A percentile compares a stretch with the other conserved stretches of the same genome.
These are phyloP conservation scores for Pilophorus perplexus DNA, from an alignment of 2,888 invertebrate genomes.

Conservation along the genomic window DNA sequence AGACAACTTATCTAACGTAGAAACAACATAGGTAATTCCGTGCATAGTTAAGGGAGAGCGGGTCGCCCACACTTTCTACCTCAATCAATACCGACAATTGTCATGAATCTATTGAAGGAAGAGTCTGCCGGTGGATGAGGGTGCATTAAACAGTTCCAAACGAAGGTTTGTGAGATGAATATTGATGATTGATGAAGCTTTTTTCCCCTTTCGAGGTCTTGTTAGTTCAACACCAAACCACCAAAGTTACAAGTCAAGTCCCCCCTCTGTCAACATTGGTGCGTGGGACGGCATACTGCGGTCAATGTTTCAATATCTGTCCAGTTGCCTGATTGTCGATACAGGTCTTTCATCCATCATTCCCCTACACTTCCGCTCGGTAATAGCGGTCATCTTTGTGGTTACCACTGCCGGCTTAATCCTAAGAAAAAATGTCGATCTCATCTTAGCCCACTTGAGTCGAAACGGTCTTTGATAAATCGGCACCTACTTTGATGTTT, in stretches of 20 bases:
- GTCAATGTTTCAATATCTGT: conserved; percentile 16
- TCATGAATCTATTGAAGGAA: conserved; percentile 22
- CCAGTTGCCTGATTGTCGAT: conserved; percentile 15
- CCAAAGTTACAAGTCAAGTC: conserved; percentile 13
- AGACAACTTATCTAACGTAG: too few relatives aligned
- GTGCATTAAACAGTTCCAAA: conserved; percentile 28
- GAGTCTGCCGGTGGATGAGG: conserved; percentile 12
- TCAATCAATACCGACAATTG: conserved; percentile 34
- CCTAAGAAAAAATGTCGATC: too few relatives aligned
- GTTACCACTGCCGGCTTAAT: conserved; percentile 1
- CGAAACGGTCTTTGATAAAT: too few relatives aligned
- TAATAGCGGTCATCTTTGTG: conserved; percentile 23
- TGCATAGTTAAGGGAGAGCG: too few relatives aligned
- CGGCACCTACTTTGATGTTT: too few relatives aligned
- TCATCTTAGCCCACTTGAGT: too few relatives aligned
- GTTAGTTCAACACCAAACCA: conserved; percentile 5
- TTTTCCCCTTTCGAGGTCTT: background rate
- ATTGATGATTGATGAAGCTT: conserved; percentile 26
- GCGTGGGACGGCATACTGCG: background rate
- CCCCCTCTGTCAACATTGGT: too few relatives aligned
- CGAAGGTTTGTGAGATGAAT: conserved; percentile 22
- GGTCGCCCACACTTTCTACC: too few relatives aligned
- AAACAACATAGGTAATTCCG: too few relatives aligned
- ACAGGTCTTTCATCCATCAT: conserved; percentile 7
- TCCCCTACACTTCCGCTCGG: conserved; percentile 16